Conservation (phyloP, 2,888 invertebrate genomes). For the Papilio elwesi region DNA sequence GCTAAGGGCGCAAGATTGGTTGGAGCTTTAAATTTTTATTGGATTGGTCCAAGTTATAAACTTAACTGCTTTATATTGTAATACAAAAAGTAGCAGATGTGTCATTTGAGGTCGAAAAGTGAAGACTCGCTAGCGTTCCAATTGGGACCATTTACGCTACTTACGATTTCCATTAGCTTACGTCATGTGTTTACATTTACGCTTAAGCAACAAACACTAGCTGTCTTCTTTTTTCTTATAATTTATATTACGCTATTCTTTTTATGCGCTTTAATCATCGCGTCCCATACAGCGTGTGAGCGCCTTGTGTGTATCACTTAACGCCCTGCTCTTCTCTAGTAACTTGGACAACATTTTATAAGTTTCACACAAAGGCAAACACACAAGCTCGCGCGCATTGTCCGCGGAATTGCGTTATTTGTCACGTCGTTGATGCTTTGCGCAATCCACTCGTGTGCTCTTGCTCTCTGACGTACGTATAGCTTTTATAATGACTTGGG, state of each 20-base stretch:
- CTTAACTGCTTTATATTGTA: background rate
- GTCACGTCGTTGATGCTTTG: conserved; percentile 69
- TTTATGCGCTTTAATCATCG: too few relatives aligned
- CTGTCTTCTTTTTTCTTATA: too few relatives aligned
- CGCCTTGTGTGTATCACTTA: too few relatives aligned
- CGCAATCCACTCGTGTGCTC: conserved; percentile 64
- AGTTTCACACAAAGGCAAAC: conserved; percentile 47
- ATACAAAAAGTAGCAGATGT: too few relatives aligned
- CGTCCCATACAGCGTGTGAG: too few relatives aligned
- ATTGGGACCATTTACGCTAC: too few relatives aligned
- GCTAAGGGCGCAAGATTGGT: conserved; percentile 52
- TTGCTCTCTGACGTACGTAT: conserved; percentile 56
- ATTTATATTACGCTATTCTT: too few relatives aligned
- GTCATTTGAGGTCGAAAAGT: too few relatives aligned
- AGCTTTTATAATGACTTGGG: conserved; percentile 61
- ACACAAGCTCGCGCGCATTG: conserved; percentile 68
- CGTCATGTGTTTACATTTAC: too few relatives aligned
- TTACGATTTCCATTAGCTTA: too few relatives aligned
- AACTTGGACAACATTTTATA: conserved; percentile 41
- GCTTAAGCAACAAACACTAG: too few relatives aligned
- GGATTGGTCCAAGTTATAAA: conserved; percentile 16
- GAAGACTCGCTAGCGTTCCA: too few relatives aligned
- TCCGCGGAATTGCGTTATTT: conserved; percentile 75
- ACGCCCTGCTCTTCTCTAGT: conserved; percentile 14
- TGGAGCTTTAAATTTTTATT: conserved; percentile 27